Evolutionary conservation across 2,113 vertebrate species (phyloP).

Genomic region (Odocoileus virginianus): DNA sequence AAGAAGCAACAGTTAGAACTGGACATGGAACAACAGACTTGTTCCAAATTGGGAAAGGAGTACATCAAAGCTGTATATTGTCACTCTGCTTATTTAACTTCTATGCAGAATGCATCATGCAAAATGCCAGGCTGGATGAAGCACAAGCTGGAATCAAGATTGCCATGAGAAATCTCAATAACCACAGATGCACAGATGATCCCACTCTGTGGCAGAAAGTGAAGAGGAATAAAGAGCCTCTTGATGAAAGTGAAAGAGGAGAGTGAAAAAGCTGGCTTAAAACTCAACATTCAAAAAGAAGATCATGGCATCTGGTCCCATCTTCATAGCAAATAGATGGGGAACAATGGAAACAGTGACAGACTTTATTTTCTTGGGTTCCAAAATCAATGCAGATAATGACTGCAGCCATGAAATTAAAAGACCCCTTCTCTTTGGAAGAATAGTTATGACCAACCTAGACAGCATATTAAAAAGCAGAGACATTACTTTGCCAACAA

Average conservation of each 20-base stretch:
- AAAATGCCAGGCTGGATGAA: background rate
- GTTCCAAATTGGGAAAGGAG: background rate
- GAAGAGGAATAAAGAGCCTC: background rate
- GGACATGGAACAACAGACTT: background rate
- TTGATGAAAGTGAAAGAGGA: background rate
- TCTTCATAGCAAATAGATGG: background rate
- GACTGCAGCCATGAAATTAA: background rate
- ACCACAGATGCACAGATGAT: background rate
- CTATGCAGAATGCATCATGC: background rate
- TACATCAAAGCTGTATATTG: background rate
- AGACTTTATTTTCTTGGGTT: background rate
- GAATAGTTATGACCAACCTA: background rate
- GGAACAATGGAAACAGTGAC: background rate
- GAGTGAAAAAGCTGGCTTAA: background rate
- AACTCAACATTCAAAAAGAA: background rate
- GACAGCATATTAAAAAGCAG: background rate
- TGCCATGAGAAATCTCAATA: background rate
- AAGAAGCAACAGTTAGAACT: background rate
- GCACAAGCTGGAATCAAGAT: background rate
- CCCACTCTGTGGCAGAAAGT: background rate
- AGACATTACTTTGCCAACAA: background rate
- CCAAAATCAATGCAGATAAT: background rate
- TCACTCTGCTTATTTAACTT: background rate
- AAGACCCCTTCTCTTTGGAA: background rate
- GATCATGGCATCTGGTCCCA: background rate